Evolutionary conservation across 2,797 vertebrate species (phyloP), one percentile per base, ranked within the genome.

Genomic region (Chlorospingus flavigularis): DNA sequence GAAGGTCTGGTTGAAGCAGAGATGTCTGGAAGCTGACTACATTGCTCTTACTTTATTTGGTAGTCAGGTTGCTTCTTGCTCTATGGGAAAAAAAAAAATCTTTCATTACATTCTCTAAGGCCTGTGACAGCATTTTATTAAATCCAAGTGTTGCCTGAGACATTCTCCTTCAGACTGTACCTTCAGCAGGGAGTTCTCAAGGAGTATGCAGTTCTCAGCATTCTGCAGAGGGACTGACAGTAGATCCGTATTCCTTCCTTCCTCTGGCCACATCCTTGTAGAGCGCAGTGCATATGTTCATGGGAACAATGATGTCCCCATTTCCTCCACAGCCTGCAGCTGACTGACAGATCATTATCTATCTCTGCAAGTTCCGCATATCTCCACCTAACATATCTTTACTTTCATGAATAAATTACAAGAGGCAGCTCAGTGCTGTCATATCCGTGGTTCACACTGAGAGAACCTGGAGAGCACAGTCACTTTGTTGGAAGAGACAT

Each of bases 321-420:
- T 39, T 81, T 23, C 18, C 33, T 78, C 20, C 45, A 31, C 18
- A 79, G 33, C 30, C 25, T 62, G 23, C 39, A 77, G 37, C 33
- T 87, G 60, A 40, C 33, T 81, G 45, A 54, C 0, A 0, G 43
- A 76, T 83, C 10, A 3, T 65, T 86, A 66, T 72, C 79, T 40
- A 4, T 35, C 23, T 51, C 62, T 78, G n/a, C 26, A 37, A 42
- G 47, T 77, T 81, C 58, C 84, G 47, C 40, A 3, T 48, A 55
- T 57, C 42, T 86, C 50, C 55, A 72, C 16, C 30, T 76, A 75
- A 62, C 0, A 0, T 39, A 60, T 53, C 51, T 76, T 83, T 84
- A 73, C 30, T 92, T 93, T 67, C 47, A 80, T 16, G 23, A 76
- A 78, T 75, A 91, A 73, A 93, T 93, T 80, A 57, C 26, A 83